Evolutionary conservation across 2,797 vertebrate species (phyloP).

Genomic region (Lepidocolaptes lacrymiger): DNA sequence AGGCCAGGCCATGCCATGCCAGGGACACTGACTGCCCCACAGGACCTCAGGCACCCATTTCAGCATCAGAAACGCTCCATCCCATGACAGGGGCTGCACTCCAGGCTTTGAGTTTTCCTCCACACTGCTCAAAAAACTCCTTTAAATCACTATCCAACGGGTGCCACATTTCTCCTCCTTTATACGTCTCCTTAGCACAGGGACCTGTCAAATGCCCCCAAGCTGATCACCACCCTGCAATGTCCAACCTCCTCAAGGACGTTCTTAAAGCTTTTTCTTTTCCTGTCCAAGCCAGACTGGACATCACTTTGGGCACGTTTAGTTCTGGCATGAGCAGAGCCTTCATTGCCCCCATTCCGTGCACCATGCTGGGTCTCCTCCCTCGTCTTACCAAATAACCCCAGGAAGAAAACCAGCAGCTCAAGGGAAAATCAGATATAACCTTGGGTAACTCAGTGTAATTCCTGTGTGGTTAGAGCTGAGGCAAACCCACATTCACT

Average conservation of each 20-base stretch:
- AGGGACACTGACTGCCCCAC: rapidly evolving
- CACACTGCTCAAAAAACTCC: neutral
- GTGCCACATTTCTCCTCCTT: neutral
- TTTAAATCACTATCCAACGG: neutral
- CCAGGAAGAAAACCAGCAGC: neutral
- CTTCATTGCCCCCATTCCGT: rapidly evolving
- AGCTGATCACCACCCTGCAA: neutral
- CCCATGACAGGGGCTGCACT: rapidly evolving
- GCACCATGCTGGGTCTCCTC: neutral
- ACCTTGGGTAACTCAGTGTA: neutral
- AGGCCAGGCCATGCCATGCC: neutral
- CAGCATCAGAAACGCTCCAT: neutral
- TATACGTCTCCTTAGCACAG: neutral
- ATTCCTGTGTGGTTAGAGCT: rapidly evolving
- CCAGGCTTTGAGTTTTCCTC: neutral
- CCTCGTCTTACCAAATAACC: neutral
- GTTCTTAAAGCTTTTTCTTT: neutral
- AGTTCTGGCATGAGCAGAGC: neutral
- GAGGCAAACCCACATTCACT: neutral
- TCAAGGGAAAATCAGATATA: neutral
- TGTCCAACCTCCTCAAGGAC: neutral
- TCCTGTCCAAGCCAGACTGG: neutral
- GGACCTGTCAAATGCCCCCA: neutral
- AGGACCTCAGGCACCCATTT: neutral
- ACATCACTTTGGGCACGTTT: neutral